Evolutionary conservation across 2,797 vertebrate genomes (phyloP).

Genomic region (Bovichtus variegatus): DNA sequence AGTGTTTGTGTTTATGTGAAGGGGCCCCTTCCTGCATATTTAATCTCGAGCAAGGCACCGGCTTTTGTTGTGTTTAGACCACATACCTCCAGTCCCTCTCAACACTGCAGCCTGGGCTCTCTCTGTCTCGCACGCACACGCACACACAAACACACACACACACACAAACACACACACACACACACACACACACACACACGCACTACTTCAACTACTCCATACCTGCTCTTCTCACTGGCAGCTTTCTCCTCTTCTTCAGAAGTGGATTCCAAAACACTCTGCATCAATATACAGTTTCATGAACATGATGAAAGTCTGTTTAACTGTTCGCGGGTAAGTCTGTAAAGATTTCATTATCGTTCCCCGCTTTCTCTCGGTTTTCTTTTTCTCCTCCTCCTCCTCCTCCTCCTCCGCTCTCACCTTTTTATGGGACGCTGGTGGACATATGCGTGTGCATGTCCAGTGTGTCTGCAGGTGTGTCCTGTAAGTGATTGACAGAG

Average conservation of each 20-base stretch:
- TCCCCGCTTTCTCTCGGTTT: constrained; percentile 31
- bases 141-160: constrained; percentile 28
- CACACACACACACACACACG: constrained; percentile 46
- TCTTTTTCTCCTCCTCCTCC: constrained; percentile 5
- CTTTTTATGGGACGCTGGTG: constrained; percentile 42
- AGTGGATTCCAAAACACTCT: constrained; percentile 76
- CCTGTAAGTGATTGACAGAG: constrained; percentile 48
- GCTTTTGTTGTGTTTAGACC: constrained; percentile 99
- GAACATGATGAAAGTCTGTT: constrained; percentile 70
- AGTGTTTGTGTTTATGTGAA: constrained; percentile 99
- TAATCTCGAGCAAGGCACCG: constrained; percentile 94
- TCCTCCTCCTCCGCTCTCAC: constrained; percentile 13
- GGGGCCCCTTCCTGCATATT: constrained; percentile 98
- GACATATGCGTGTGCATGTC: constrained; percentile 24
- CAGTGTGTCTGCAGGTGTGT: constrained; percentile 44
- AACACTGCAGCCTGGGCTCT: constrained; percentile 83
- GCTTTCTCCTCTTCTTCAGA: constrained; percentile 62
- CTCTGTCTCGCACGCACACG: constrained; percentile 16
- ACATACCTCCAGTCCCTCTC: constrained; percentile 95
- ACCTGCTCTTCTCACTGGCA: constrained; percentile 62
- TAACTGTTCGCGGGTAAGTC: constrained; percentile 92
- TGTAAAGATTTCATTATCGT: constrained; percentile 76
- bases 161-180: constrained; percentile 19
- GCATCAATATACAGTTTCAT: constrained; percentile 58
- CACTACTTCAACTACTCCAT: constrained; percentile 64